Percentiles rank a stretch among this genome's conserved stretches.
These are phyloP conservation scores for Parauchenoglanis punctatus DNA, from an alignment of 2,797 vertebrate species.

Conservation along the genomic window DNA sequence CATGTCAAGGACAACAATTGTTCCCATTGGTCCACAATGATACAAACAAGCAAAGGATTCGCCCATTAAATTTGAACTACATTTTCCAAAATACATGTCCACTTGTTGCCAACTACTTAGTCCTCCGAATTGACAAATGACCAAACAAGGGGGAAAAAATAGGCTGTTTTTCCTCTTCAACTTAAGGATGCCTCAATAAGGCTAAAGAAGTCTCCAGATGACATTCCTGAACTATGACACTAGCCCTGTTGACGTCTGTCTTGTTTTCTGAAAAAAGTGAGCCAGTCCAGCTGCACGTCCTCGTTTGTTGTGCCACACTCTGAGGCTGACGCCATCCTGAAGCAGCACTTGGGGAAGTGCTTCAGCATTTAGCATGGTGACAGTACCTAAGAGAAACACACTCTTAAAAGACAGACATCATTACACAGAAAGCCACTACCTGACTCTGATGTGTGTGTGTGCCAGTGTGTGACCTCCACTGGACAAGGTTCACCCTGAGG, in stretches of 20 bases:
- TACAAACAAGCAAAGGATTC: not conserved
- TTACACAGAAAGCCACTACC: constrained; percentile 43
- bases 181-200: constrained; percentile 19
- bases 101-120: not conserved
- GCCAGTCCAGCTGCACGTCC: constrained; percentile 5
- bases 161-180: constrained; percentile 26
- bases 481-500: constrained; percentile 26
- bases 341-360: constrained; percentile 20
- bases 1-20: not conserved
- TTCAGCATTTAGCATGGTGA: constrained; percentile 35
- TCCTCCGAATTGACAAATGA: constrained; percentile 16
- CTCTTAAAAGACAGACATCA: constrained; percentile 22
- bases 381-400: constrained; percentile 21
- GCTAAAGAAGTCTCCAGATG: constrained; percentile 18
- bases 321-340: constrained; percentile 9
- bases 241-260: constrained; percentile 24
- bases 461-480: constrained; percentile 2
- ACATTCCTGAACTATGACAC: constrained; percentile 45
- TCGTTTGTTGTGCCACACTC: not conserved
- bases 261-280: constrained; percentile 18
- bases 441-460: constrained; percentile 8
- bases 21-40: not conserved
- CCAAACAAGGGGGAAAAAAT: constrained; percentile 1
- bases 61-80: not conserved
- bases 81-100: not conserved